Conservation (phyloP, 2,113 vertebrate species). For the Triplophysa rosa region DNA sequence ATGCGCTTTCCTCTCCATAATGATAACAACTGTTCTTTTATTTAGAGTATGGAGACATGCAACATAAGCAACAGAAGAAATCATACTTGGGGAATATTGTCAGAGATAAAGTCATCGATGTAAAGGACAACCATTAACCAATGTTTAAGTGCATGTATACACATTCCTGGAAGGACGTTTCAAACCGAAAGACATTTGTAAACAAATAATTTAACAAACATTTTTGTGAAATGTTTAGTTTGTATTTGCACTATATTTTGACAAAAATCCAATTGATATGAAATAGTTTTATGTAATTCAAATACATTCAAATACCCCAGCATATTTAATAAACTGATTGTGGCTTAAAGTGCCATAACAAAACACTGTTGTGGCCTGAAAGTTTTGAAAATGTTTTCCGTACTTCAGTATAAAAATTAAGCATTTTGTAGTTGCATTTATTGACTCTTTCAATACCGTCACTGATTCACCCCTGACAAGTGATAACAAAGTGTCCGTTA, state of each 20-base stretch:
- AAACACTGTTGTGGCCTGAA: background rate
- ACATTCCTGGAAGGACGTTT: background rate
- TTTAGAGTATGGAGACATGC: constrained; percentile 6
- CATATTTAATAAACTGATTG: background rate
- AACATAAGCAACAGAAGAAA: background rate
- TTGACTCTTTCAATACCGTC: background rate
- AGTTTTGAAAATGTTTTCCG: background rate
- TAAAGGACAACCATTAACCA: background rate
- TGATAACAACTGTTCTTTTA: constrained; percentile 43
- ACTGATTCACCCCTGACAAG: background rate
- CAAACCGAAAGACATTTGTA: too few relatives aligned
- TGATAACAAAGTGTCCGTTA: constrained; percentile 15
- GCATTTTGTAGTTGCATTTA: background rate
- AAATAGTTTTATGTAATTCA: background rate
- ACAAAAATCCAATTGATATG: background rate
- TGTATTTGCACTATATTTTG: background rate
- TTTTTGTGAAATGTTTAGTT: too few relatives aligned
- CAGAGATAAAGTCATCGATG: background rate
- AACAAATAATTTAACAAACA: too few relatives aligned
- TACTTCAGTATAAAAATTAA: background rate
- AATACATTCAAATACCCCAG: background rate
- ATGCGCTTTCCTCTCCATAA: constrained; percentile 32
- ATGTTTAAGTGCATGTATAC: background rate
- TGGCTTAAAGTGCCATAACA: too few relatives aligned
- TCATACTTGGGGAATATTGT: background rate